phyloP scores from a whole-genome alignment of 2,113 vertebrate genomes.

The Phalacrocorax pelagicus region DNA sequence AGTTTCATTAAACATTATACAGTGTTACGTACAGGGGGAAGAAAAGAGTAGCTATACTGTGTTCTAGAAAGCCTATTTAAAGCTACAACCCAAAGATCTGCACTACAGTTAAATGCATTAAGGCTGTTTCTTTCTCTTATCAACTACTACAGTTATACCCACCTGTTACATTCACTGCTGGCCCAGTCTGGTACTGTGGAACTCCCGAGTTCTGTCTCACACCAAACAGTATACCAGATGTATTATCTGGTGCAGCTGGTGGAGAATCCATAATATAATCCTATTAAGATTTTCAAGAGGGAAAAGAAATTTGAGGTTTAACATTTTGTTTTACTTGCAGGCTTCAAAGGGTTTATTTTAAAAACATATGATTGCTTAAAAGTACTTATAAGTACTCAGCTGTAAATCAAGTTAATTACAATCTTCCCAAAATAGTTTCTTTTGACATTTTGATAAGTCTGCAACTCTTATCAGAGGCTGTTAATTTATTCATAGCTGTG shows the following conservation, averaged over 20 bases:
- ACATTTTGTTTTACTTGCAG: conserved; percentile 28
- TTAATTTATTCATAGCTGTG: not conserved
- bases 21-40: not conserved
- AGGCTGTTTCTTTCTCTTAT: conserved; percentile 19
- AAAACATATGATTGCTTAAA: conserved; percentile 8
- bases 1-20: not conserved
- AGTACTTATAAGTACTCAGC: conserved; percentile 5
- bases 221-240: conserved; percentile 80
- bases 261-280: conserved; percentile 84
- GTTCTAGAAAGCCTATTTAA: conserved; percentile 16
- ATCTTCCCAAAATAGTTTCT: not conserved
- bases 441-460: not conserved
- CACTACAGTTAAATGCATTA: not conserved
- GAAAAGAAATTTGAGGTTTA: conserved; percentile 47
- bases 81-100: not conserved
- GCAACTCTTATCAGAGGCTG: not conserved
- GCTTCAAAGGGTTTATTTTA: conserved; percentile 29
- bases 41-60: not conserved
- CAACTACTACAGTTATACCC: conserved; percentile 41
- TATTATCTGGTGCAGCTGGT: conserved; percentile 78
- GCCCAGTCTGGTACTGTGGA: conserved; percentile 80
- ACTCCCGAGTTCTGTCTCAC: conserved; percentile 79
- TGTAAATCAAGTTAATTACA: not conserved
- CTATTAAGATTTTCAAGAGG: conserved; percentile 75
- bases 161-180: conserved; percentile 87